Evolutionary conservation across 2,113 vertebrate genomes (phyloP), one percentile per base, ranked within the genome.

Genomic region (Ceratotherium simum): DNA sequence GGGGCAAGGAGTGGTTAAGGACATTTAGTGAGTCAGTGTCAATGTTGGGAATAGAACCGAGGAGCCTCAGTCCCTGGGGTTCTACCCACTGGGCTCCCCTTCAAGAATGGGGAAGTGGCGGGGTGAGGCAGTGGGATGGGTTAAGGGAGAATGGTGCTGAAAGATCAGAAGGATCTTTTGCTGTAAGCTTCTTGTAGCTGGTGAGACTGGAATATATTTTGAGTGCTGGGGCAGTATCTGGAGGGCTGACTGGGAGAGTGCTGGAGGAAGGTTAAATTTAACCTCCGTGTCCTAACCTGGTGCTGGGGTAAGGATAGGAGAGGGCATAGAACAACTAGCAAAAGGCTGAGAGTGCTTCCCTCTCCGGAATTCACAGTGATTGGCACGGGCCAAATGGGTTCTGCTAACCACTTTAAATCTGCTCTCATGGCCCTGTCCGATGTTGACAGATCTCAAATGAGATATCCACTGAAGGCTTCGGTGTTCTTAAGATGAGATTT

Each of bases 101-200:
- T 96, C 67, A 36, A 31, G 42, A 93, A 97, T 93, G 89, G 81
- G 82, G 96, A 97, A 93, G 91, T 85, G 56, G 78, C 3, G 0
- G 90, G 17, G 65, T 88, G 23, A 96, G 94, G 92, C 90, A 89
- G 56, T 90, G 67, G 39, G 79, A 73, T 73, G 67, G 88, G 88
- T 83, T 51, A 29, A 64, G 65, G 94, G 67, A 80, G 87, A 36
- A 62, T 16, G 65, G 91, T 56, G 62, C 72, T 69, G 12, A 36
- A 13, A 89, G 51, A 70, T 65, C 25, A 2, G 48, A 39, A 96
- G 90, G 62, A 54, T 56, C 73, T 80, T 94, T 31, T 54, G 56
- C 79, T 78, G 25, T 0, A 25, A 67, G 90, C 46, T 48, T 86
- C 91, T 69, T 72, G 12, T 16, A 54, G 65, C 72, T 81, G 76